Conservation (phyloP, 2,113 vertebrate genomes). For the Corythoichthys intestinalis region DNA sequence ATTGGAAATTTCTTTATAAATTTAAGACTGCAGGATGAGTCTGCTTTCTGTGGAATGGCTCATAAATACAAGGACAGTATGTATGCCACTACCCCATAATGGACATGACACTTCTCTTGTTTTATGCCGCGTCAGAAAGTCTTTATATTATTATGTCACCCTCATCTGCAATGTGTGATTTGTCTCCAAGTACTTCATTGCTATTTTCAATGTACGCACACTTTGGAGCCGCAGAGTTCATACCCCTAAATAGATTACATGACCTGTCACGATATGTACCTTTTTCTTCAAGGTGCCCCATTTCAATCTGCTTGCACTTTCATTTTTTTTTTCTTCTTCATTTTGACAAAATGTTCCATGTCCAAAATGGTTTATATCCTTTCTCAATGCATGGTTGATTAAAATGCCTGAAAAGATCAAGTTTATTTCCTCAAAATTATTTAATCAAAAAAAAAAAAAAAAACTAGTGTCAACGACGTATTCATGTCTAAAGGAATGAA, state of each 20-base stretch:
- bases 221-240: background rate
- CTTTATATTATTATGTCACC: too few species aligned
- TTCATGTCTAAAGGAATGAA: too few species aligned
- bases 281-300: background rate
- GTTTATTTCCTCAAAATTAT: too few species aligned
- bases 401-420: too few species aligned
- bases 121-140: background rate
- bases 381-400: background rate
- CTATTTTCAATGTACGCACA: background rate
- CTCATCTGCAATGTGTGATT: conserved; percentile 24
- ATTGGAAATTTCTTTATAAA: too few species aligned
- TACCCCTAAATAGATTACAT: background rate
- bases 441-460: too few species aligned
- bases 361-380: background rate
- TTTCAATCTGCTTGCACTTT: background rate
- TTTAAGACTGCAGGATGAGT: too few species aligned
- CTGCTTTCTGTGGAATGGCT: too few species aligned
- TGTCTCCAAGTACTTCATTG: conserved; percentile 32
- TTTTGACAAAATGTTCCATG: background rate
- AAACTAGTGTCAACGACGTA: too few species aligned
- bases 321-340: background rate
- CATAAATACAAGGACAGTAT: too few species aligned
- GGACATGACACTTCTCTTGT: conserved; percentile 8
- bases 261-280: background rate
- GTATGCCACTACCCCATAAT: conserved; percentile 8